Percentiles rank a stretch among this genome's conserved stretches.
phyloP scores from a whole-genome alignment of 1,140 invertebrate genomes.

The Monomorium pharaonis region DNA sequence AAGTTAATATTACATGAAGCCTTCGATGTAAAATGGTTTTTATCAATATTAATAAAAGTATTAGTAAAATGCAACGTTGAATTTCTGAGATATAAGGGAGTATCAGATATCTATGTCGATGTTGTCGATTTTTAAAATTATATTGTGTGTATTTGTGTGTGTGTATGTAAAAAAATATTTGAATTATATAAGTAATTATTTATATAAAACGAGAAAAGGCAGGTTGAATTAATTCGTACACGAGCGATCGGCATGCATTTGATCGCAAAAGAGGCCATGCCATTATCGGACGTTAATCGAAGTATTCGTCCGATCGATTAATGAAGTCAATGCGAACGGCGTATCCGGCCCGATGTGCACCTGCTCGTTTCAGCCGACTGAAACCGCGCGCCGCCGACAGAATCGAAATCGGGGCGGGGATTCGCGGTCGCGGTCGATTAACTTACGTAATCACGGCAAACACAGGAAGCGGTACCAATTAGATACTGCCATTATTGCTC shows the following conservation, averaged over 20 bases:
- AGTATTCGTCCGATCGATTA: slow-evolving; percentile 39
- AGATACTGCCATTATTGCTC: slow-evolving; percentile 61
- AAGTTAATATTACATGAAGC: no score
- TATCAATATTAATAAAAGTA: no score
- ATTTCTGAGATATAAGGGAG: no score
- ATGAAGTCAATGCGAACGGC: slow-evolving; percentile 15
- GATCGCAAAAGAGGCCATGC: background rate
- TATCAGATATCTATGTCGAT: no score
- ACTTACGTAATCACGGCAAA: slow-evolving; percentile 71
- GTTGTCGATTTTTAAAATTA: no score
- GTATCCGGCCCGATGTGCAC: slow-evolving; percentile 64
- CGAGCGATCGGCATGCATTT: background rate
- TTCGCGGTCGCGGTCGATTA: slow-evolving; percentile 60
- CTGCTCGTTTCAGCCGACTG: slow-evolving; percentile 49
- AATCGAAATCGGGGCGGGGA: slow-evolving; percentile 46
- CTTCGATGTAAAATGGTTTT: no score
- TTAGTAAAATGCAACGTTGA: no score
- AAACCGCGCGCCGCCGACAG: background rate
- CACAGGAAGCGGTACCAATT: slow-evolving; percentile 69
- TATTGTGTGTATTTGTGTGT: background rate
- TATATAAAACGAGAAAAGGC: background rate
- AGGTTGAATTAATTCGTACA: background rate
- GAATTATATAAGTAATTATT: background rate
- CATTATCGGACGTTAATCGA: slow-evolving; percentile 26
- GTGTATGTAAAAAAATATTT: slow-evolving; percentile 1